Conservation (phyloP, 2,888 invertebrate species). For the Ametastegia equiseti region DNA sequence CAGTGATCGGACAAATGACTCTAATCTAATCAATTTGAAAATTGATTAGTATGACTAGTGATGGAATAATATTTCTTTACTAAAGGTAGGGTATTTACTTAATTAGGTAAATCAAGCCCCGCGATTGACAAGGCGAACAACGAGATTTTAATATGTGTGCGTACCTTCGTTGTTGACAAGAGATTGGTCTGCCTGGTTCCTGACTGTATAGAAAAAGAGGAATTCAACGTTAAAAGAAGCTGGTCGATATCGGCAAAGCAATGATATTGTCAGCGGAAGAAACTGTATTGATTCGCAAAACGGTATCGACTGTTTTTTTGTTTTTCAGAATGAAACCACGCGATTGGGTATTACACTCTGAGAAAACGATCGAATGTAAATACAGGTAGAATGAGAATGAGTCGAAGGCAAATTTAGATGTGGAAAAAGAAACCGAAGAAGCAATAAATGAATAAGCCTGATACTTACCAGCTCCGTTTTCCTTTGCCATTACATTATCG, state of each 20-base stretch:
- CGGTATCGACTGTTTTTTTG: neutral
- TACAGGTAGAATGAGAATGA: neutral
- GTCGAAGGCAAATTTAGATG: neutral
- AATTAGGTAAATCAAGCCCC: neutral
- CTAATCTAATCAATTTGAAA: neutral
- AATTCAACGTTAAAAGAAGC: neutral
- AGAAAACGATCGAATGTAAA: neutral
- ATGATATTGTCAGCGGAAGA: neutral
- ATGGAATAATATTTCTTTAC: neutral
- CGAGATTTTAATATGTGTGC: conserved; percentile 61
- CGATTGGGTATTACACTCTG: neutral
- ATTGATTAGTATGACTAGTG: neutral
- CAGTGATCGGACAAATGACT: neutral
- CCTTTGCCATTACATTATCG: conserved; percentile 86
- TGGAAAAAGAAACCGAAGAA: neutral
- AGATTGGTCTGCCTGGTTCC: conserved; percentile 77
- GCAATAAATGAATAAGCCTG: neutral
- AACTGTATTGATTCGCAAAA: too few relatives aligned
- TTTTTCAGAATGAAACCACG: neutral
- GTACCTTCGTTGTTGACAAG: conserved; percentile 81
- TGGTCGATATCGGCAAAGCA: neutral
- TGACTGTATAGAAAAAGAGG: conserved; percentile 75
- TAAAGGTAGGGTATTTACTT: neutral
- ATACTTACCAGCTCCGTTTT: conserved; percentile 83
- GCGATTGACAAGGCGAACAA: neutral